phyloP scores from a whole-genome alignment of 2,113 vertebrate genomes.

The Vidua macroura region DNA sequence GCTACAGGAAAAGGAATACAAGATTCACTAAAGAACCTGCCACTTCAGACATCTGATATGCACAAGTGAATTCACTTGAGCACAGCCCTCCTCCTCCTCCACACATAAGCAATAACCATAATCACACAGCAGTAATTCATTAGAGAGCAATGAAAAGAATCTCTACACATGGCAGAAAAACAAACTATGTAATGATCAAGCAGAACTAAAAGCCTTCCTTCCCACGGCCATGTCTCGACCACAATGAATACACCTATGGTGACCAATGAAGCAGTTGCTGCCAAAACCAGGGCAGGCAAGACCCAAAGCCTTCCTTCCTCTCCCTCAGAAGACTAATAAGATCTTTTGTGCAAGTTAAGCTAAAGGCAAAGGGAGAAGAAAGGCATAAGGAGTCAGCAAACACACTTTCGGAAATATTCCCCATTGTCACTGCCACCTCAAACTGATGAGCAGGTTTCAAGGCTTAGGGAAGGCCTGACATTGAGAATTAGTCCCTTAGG shows the following conservation, averaged over 20 bases:
- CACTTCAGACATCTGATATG: neutral
- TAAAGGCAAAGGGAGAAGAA: neutral
- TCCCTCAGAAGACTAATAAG: neutral
- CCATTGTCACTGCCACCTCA: accelerated
- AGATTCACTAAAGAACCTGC: neutral
- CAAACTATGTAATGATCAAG: neutral
- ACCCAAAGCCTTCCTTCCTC: neutral
- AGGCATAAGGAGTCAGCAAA: neutral
- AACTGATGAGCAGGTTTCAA: neutral
- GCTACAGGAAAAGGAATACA: neutral
- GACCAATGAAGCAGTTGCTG: neutral
- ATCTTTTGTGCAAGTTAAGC: neutral
- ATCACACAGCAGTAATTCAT: slow-evolving; percentile 24
- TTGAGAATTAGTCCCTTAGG: neutral
- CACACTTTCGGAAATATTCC: neutral
- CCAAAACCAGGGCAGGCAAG: neutral
- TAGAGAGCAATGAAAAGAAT: neutral
- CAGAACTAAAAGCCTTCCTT: neutral
- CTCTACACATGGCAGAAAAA: neutral
- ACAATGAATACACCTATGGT: neutral
- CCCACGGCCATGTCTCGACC: accelerated
- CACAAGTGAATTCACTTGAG: neutral
- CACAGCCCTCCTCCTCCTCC: neutral
- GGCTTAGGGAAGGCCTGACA: neutral
- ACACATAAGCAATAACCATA: neutral